Evolutionary conservation across 2,113 vertebrate genomes (phyloP).

Genomic region (Forbesichthys agassizii): DNA sequence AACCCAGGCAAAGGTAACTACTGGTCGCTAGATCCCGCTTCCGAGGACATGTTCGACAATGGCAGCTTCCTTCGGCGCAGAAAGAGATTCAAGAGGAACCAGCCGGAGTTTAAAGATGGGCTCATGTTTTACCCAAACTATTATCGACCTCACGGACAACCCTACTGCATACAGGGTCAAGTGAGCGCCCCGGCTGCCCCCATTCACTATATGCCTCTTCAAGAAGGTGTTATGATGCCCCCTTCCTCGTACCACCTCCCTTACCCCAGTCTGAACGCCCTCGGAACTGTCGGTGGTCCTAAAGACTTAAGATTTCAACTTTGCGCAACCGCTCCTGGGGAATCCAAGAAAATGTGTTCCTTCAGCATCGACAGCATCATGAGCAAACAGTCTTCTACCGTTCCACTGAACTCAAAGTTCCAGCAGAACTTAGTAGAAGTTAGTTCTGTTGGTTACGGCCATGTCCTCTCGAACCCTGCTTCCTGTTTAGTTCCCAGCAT

Average conservation of each 20-base stretch:
- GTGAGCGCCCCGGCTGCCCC: conserved; percentile 57
- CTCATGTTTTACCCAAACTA: conserved; percentile 70
- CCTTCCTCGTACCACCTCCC: conserved; percentile 59
- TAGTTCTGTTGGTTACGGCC: conserved; percentile 42
- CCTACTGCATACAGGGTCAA: conserved; percentile 64
- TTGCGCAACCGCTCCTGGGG: conserved; percentile 28
- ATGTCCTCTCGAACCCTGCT: conserved; percentile 48
- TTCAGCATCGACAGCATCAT: conserved; percentile 86
- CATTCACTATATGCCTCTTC: conserved; percentile 64
- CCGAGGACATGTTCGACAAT: conserved; percentile 91
- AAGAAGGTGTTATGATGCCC: conserved; percentile 57
- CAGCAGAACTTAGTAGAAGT: conserved; percentile 18
- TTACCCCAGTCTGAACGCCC: conserved; percentile 32
- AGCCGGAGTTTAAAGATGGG: conserved; percentile 69
- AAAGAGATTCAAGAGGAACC: conserved; percentile 87
- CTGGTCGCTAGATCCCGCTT: conserved; percentile 91
- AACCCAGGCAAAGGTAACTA: conserved; percentile 96
- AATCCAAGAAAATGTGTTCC: conserved; percentile 66
- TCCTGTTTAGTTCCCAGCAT: conserved; percentile 65
- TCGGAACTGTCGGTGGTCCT: conserved; percentile 40
- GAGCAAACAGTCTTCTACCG: conserved; percentile 55
- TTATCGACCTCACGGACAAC: conserved; percentile 70
- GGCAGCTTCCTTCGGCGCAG: conserved; percentile 90
- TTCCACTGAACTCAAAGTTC: conserved; percentile 11
- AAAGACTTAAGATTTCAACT: conserved; percentile 50